Percentiles rank a stretch among this genome's conserved stretches.
phyloP scores from a whole-genome alignment of 2,888 invertebrate species.

The Leptopterna dolabrata region DNA sequence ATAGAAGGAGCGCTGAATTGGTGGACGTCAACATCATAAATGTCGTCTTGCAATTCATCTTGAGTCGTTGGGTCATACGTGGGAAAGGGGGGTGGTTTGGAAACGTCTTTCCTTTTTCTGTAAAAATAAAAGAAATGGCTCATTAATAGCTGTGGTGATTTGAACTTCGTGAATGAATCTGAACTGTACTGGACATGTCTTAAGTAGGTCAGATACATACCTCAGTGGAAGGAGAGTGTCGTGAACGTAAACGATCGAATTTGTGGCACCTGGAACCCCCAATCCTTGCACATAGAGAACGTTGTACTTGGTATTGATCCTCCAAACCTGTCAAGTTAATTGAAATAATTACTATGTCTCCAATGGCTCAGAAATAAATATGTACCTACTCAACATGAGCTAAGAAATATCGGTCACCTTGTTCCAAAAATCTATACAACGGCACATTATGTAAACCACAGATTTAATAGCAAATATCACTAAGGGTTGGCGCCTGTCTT shows the following conservation, averaged over 20 bases:
- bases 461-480: too few species aligned
- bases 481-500: too few species aligned
- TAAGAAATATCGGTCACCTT: not conserved
- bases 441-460: too few species aligned
- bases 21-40: constrained; percentile 82
- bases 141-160: too few species aligned
- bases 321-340: constrained; percentile 78
- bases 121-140: too few species aligned
- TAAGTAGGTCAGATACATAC: constrained; percentile 11
- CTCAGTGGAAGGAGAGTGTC: constrained; percentile 77
- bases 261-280: constrained; percentile 84
- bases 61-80: constrained; percentile 76
- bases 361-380: too few species aligned
- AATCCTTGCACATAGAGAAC: constrained; percentile 89
- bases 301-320: constrained; percentile 95
- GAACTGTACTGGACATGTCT: too few species aligned
- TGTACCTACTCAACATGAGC: too few species aligned
- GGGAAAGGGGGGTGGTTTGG: constrained; percentile 78
- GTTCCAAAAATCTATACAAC: not conserved
- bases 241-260: constrained; percentile 81
- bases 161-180: too few species aligned
- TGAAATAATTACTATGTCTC: not conserved
- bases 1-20: constrained; percentile 79
- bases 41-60: constrained; percentile 75
- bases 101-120: constrained; percentile 63